phyloP scores from a whole-genome alignment of 2,113 vertebrate genomes.

The Barbus barbus region DNA sequence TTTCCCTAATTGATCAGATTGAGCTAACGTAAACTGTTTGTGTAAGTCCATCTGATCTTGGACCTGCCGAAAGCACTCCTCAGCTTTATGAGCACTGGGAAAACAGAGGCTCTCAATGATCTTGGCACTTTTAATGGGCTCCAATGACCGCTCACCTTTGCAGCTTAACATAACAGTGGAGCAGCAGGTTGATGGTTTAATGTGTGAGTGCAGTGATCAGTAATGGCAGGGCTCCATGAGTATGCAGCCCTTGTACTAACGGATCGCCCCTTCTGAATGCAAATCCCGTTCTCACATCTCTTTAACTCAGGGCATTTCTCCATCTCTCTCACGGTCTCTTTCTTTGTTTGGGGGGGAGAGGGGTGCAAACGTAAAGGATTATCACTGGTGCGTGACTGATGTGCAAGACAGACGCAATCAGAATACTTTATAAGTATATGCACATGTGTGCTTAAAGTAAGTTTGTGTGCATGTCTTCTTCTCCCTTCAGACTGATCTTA shows the following conservation, averaged over 20 bases:
- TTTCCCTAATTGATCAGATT: slow-evolving; percentile 26
- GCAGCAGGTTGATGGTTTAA: slow-evolving; percentile 46
- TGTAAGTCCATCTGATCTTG: background rate
- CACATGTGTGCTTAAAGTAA: slow-evolving; percentile 19
- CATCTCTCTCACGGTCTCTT: slow-evolving; percentile 9
- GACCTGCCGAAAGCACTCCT: slow-evolving; percentile 3
- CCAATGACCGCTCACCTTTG: slow-evolving; percentile 30
- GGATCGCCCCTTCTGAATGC: slow-evolving; percentile 62
- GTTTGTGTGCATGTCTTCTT: slow-evolving; percentile 15
- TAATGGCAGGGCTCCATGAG: slow-evolving; percentile 47
- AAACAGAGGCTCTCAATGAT: slow-evolving; percentile 28
- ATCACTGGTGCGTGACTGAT: slow-evolving; percentile 74
- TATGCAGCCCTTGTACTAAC: slow-evolving; percentile 64
- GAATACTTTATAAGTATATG: slow-evolving; percentile 65
- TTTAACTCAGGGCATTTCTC: slow-evolving; percentile 56
- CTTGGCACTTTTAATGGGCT: slow-evolving; percentile 35
- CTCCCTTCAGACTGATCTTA: slow-evolving; percentile 49
- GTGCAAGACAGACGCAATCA: slow-evolving; percentile 70
- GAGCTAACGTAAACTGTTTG: slow-evolving; percentile 54
- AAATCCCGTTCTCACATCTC: slow-evolving; percentile 69
- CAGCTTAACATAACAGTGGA: slow-evolving; percentile 35
- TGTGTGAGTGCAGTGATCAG: slow-evolving; percentile 19
- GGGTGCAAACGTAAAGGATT: slow-evolving; percentile 68
- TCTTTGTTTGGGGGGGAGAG: slow-evolving; percentile 35
- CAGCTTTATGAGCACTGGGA: slow-evolving; percentile 10